These are phyloP conservation scores for Caenorhabditis angaria DNA, from an alignment of 2,888 invertebrate species.

Conservation along the genomic window DNA sequence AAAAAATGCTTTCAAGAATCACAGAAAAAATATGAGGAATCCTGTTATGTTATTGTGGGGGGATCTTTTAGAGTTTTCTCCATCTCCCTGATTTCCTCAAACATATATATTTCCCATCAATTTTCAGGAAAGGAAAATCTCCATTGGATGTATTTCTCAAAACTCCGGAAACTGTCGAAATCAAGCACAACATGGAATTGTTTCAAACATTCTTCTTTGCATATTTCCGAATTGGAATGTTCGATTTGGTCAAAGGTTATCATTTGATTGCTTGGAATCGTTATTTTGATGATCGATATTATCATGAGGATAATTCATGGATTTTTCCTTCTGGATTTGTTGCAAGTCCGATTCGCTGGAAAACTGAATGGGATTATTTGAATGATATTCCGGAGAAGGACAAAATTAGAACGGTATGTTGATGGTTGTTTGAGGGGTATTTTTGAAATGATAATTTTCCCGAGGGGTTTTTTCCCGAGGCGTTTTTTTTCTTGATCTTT, in stretches of 20 bases:
- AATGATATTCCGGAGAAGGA: neutral
- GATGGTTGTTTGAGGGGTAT: too few relatives aligned
- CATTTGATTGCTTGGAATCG: slow-evolving; percentile 1
- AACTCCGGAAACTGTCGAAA: neutral
- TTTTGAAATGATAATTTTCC: too few relatives aligned
- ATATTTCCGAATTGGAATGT: neutral
- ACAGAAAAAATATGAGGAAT: too few relatives aligned
- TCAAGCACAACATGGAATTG: neutral
- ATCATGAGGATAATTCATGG: neutral
- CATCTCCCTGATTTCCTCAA: too few relatives aligned
- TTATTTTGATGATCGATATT: slow-evolving; percentile 6
- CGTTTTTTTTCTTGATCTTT: too few relatives aligned
- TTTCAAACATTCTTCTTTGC: slow-evolving; percentile 1
- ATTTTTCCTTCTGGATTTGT: neutral
- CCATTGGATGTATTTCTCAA: neutral
- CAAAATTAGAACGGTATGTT: neutral
- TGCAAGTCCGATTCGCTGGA: neutral
- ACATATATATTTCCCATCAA: too few relatives aligned
- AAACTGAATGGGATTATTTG: neutral
- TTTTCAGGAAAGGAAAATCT: neutral
- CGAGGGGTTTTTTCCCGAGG: too few relatives aligned
- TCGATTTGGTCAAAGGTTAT: neutral
- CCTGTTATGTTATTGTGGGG: too few relatives aligned
- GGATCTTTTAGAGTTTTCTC: too few relatives aligned
- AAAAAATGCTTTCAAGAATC: too few relatives aligned